Percentiles rank a stretch among this genome's conserved stretches.
Evolutionary conservation across 2,888 invertebrate species (phyloP).

Genomic region (Venusia cambrica): DNA sequence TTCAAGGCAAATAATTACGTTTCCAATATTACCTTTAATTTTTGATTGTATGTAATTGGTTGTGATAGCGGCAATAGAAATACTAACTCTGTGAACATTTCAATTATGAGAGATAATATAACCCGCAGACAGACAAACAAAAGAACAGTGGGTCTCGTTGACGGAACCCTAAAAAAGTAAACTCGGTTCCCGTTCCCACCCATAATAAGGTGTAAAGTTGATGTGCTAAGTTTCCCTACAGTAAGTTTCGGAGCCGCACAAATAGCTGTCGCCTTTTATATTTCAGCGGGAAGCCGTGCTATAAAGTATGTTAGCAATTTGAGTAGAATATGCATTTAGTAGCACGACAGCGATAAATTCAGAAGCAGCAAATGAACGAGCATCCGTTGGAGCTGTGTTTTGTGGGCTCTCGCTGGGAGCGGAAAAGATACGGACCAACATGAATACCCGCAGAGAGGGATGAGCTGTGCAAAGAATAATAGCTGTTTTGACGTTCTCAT

Average conservation of each 20-base stretch:
- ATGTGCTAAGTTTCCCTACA: slow-evolving; percentile 20
- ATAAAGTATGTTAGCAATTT: slow-evolving; percentile 56
- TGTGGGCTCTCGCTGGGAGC: slow-evolving; percentile 41
- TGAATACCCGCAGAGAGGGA: slow-evolving; percentile 22
- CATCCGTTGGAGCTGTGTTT: slow-evolving; percentile 47
- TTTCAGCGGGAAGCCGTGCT: slow-evolving; percentile 47
- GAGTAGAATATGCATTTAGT: slow-evolving; percentile 62
- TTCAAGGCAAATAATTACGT: no score
- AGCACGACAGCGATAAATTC: slow-evolving; percentile 56
- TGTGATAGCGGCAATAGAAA: no score
- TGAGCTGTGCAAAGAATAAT: slow-evolving; percentile 23
- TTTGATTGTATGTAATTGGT: no score
- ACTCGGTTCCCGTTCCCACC: slow-evolving; percentile 12
- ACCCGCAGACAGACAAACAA: no score
- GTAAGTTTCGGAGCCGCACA: slow-evolving; percentile 21
- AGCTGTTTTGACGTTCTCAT: slow-evolving; percentile 9
- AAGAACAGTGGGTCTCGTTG: no score
- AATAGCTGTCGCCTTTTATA: slow-evolving; percentile 48
- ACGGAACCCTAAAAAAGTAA: slow-evolving; percentile 21
- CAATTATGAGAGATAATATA: no score
- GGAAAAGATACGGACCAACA: slow-evolving; percentile 39
- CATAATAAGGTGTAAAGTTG: slow-evolving; percentile 26
- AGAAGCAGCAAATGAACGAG: slow-evolving; percentile 49
- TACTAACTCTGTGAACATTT: no score
- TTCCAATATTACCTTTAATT: no score